Evolutionary conservation across 1,140 invertebrate species (phyloP), one percentile per base, ranked within the genome.

Genomic region (Microplitis mediator): DNA sequence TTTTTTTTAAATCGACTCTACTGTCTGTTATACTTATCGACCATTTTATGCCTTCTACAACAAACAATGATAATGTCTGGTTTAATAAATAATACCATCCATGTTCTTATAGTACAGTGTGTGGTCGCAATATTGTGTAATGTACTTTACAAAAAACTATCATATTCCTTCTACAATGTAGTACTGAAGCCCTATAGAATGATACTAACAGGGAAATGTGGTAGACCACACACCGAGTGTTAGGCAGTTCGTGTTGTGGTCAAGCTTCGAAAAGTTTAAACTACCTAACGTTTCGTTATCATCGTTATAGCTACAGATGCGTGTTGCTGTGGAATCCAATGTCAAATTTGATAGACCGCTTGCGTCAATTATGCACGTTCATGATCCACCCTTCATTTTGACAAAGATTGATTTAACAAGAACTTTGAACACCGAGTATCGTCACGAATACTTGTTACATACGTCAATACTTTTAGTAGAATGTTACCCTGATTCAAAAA

Each of bases 321-420:
- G 69, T 76, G 75, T 78, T 73, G 71, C 71, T 78, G 76, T 60
- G 78, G 77, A 75, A 76, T 79, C 67, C 11, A 78, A 80, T 75
- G 78, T 80, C 79, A 80, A 77, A 80, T 78, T 81, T 79, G 73
- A 79, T 73, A 74, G 68, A 66, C 71, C 71, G 74, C 75, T 78
- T 75, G 62, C 74, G 77, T 79, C 78, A 81, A 80, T 80, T 81
- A 80, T 81, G 79, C 76, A 81, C 76, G 77, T 78, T 78, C 75
- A 63, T 72, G 74, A 14, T n/a, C 13, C 36, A 31, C 13, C 54
- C 54, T n/a, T 4, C 39, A 51, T 35, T 65, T 50, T 5, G 8
- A 9, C 13, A n/a, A 32, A 8, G 45, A 62, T 50, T 61, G 16
- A 36, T 16, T 14, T 16, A 23, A 60, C 58, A 23, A 34, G 45